Conservation (phyloP, 2,797 vertebrate genomes). For the Toxotes lorentzi region DNA sequence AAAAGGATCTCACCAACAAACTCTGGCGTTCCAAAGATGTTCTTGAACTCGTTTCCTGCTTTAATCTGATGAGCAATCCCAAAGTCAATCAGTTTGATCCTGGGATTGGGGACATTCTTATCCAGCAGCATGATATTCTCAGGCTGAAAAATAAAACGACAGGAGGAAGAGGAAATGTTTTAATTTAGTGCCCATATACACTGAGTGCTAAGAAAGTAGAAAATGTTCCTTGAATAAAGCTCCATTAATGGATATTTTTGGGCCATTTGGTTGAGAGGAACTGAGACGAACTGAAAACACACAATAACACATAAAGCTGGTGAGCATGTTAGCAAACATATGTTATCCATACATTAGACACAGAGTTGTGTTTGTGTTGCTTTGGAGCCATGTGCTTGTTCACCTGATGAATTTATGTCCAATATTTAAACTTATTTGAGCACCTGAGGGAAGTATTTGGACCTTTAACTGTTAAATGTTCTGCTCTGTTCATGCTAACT, state of each 20-base stretch:
- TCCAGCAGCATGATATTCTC: slow-evolving; percentile 99
- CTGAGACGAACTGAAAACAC: too few species aligned
- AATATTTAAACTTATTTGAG: neutral
- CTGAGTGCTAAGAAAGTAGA: neutral
- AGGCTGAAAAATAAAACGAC: slow-evolving; percentile 82
- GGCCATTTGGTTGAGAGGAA: neutral
- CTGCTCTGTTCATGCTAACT: too few species aligned
- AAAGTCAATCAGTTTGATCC: slow-evolving; percentile 98
- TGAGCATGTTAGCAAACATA: neutral
- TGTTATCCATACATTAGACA: neutral
- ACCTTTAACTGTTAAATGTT: neutral
- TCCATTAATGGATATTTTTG: neutral
- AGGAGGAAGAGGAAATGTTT: neutral
- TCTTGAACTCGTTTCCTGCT: slow-evolving; percentile 98
- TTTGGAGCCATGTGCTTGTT: neutral
- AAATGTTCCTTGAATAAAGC: neutral
- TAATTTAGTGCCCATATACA: neutral
- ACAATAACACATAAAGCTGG: neutral
- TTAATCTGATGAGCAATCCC: slow-evolving; percentile 98
- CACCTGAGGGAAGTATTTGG: neutral
- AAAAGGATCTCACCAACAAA: slow-evolving; percentile 90
- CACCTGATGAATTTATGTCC: too few species aligned
- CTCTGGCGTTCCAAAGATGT: slow-evolving; percentile 98
- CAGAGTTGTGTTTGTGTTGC: neutral
- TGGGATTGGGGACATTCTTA: slow-evolving; percentile 93